Evolutionary conservation across 2,797 vertebrate genomes (phyloP), one percentile per base, ranked within the genome.

Genomic region (Melanogrammus aeglefinus): DNA sequence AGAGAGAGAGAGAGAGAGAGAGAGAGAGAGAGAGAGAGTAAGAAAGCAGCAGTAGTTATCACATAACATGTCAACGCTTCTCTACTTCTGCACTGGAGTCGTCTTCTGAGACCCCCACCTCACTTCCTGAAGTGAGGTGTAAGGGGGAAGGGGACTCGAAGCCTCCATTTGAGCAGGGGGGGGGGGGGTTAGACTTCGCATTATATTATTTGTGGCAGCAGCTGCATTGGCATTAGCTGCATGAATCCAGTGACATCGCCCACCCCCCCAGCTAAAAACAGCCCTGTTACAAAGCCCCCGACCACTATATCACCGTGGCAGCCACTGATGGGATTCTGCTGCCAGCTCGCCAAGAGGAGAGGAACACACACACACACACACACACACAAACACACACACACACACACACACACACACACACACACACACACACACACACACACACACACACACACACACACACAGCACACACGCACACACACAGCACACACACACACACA

Each of bases 181-280:
- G 84, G 75, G 75, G 86, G 81, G 73, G 66, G 4, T 0, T 31
- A 82, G 81, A 6, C 57, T 63, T 47, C 77, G 81, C 84, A 77
- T 83, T 88, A 77, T 85, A 82, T 79, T 88, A 92, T 91, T 91
- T 82, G 81, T 75, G 89, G 88, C 81, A 86, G 88, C 91, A 91
- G 90, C 88, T 93, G 91, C 84, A 86, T 90, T 86, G 85, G 83
- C 85, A 85, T 89, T 81, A 85, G 84, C 79, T 79, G 80, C 86
- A 85, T 88, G 85, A 90, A 91, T 86, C 82, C 85, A 83, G 77
- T 82, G 89, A 88, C 88, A 91, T 88, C 84, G 82, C 79, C 80
- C 41, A 0, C 13, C 74, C 69, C 16, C 8, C 86, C 1, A 21
- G 57, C 90, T 91, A 92, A 90, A 92, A 91, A 88, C 82, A 90